These are phyloP conservation scores for Climacteris rufus DNA, from an alignment of 2,113 vertebrate species.

Conservation along the genomic window DNA sequence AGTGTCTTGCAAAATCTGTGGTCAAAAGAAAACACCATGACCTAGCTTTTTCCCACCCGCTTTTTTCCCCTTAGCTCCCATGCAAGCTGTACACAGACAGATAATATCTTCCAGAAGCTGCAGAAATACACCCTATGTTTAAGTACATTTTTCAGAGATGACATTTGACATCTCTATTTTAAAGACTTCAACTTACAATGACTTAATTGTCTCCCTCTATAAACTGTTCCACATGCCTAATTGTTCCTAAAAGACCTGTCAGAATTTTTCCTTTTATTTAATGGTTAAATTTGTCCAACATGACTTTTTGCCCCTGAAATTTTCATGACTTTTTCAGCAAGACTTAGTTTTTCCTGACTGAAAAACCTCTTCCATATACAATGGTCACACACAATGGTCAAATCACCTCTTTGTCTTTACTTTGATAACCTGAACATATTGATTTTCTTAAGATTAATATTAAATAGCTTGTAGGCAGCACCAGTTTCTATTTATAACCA, in stretches of 20 bases:
- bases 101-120: not conserved
- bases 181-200: not conserved
- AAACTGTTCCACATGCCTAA: not conserved
- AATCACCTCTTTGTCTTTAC: not conserved
- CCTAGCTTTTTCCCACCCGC: rapidly evolving
- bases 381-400: not conserved
- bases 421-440: not conserved
- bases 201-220: not conserved
- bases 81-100: not conserved
- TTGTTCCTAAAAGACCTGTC: not conserved
- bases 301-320: not conserved
- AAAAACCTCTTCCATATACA: not conserved
- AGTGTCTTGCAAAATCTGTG: not conserved
- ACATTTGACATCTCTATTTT: not conserved
- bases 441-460: not conserved
- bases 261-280: not conserved
- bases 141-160: not conserved
- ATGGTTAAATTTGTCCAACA: not conserved
- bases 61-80: not conserved
- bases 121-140: not conserved
- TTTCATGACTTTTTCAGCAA: not conserved
- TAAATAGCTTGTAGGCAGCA: not conserved
- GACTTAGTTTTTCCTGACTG: not conserved
- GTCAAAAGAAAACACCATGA: not conserved
- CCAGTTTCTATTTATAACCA: not conserved